Evolutionary conservation across 1,140 invertebrate species (phyloP), one percentile per base, ranked within the genome.

Genomic region (Lordiphosa clarofinis): DNA sequence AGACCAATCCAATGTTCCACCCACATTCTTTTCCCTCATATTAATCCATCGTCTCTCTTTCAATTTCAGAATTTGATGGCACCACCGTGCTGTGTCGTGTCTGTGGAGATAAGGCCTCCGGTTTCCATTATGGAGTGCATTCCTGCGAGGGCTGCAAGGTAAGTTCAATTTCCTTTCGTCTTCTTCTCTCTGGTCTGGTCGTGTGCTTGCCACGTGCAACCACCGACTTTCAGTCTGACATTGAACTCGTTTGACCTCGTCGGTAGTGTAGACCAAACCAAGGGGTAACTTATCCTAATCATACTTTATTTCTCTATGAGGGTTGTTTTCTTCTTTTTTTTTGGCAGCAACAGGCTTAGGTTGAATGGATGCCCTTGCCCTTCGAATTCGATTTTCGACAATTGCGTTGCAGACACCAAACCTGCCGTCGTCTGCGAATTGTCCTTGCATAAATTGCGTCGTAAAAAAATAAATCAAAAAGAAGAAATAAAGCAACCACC

Each of bases 111-210:
- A 99, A 99, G 90, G 98, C 98, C 43, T 98, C 96, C 84, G 98
- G 98, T 55, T 99, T 99, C 90, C 98, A 99, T 89, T 99, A 99
- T 92, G 98, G 98, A 44, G 98, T 99, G 63, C 98, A 99, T 91
- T 99, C 97, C 67, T 99, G 98, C 90, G 98, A 99, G 91, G 98
- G 98, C 74, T 99, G 98, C 94, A 99, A 99, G 95, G 98, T 99
- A 92, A 94, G 94, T 91, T 55, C 6, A 7, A 2, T n/a, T 43
- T 4, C 28, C n/a, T 35, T 49, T 0, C 24, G 9, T 10, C 15
- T 12, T 11, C 31, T 11, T 40, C 39, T 49, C 36, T 4, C 36
- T 38, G 1, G 24, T 28, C 15, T 31, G 21, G 37, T 6, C 44
- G 56, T 42, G 39, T 49, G 60, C 49, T 60, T 4, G 50, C 52